Evolutionary conservation across 2,888 invertebrate species (phyloP).

Genomic region (Melangyna quadrimaculata): DNA sequence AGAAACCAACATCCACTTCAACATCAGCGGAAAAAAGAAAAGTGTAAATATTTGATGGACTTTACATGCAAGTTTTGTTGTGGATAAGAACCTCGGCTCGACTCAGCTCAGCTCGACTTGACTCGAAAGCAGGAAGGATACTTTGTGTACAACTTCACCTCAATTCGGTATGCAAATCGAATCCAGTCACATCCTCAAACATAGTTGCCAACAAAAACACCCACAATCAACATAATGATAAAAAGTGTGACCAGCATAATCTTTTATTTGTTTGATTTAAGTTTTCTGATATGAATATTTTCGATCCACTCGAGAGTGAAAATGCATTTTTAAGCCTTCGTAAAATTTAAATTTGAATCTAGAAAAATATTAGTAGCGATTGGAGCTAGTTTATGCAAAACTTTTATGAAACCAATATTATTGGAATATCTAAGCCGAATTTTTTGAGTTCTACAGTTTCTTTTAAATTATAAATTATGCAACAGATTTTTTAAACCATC

Average conservation of each 20-base stretch:
- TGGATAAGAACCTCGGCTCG: background rate
- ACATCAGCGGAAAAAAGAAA: constrained; percentile 2
- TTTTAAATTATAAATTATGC: too few relatives aligned
- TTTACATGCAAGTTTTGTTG: constrained; percentile 52
- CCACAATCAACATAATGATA: background rate
- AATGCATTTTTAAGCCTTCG: too few relatives aligned
- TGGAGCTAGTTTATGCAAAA: too few relatives aligned
- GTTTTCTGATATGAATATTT: too few relatives aligned
- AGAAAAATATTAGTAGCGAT: too few relatives aligned
- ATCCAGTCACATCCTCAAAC: constrained; percentile 64
- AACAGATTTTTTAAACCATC: too few relatives aligned
- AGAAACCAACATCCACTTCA: background rate
- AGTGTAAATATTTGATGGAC: constrained; percentile 64
- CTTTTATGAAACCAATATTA: too few relatives aligned
- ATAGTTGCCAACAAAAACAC: background rate
- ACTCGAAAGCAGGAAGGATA: constrained; percentile 54
- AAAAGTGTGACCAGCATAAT: constrained; percentile 7
- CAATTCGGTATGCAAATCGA: constrained; percentile 71
- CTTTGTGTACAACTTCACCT: constrained; percentile 69
- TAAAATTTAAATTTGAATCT: too few relatives aligned
- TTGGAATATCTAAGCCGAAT: too few relatives aligned
- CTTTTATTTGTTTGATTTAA: too few relatives aligned
- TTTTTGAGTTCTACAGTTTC: too few relatives aligned
- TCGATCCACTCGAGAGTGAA: too few relatives aligned
- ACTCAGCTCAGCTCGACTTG: background rate